Base-by-base conservation (phyloP, 2,113 vertebrate genomes). In the Nerophis lumbriciformis region DNA sequence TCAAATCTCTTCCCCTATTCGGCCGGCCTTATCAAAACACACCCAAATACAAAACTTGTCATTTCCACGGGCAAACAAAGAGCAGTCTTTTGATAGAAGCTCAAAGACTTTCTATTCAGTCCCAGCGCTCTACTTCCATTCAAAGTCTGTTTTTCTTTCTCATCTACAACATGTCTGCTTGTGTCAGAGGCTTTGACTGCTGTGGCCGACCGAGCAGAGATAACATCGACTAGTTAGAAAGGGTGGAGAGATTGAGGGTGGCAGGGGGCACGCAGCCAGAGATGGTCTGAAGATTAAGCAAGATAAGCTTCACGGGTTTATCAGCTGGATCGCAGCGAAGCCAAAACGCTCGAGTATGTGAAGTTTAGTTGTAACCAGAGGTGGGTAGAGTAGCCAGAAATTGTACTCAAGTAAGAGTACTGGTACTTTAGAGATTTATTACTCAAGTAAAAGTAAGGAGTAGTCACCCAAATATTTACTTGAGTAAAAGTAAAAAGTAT, bases 141-240 rank as follows among this genome's bases (percentile, higher is more conserved):
- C 73, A 77, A 63, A 66, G 48, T 66, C 45, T 35, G 48, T 75
- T 72, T 64, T 63, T 57, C 65, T 66, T 50, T 61, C 48, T 75
- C 66, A 57, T 83, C 69, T 75, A 73, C 9, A 65, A 76, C 76
- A 76, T 71, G 73, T 81, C 75, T 75, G 19, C 54, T 71, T 72
- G 61, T 76, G 73, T 85, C 66, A 45, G 51, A 67, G 75, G 73
- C 84, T 88, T 85, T 82, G 72, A 65, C 77, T 59, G 74, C 85
- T 84, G 82, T 80, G 77, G 72, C 72, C 52, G 39, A 60, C 64
- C 67, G 67, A 80, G 75, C 66, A 66, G 61, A 72, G 84, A 83
- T 80, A 83, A 66, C 77, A 83, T 84, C 83, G 78, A 76, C 68
- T 82, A 62, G 68, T 84, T 83, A 82, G 58, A 59, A 52, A 48